A percentile compares a stretch with the other conserved stretches of the same genome.
phyloP scores from a whole-genome alignment of 1,140 invertebrate species.

The Drosophila leontia region DNA sequence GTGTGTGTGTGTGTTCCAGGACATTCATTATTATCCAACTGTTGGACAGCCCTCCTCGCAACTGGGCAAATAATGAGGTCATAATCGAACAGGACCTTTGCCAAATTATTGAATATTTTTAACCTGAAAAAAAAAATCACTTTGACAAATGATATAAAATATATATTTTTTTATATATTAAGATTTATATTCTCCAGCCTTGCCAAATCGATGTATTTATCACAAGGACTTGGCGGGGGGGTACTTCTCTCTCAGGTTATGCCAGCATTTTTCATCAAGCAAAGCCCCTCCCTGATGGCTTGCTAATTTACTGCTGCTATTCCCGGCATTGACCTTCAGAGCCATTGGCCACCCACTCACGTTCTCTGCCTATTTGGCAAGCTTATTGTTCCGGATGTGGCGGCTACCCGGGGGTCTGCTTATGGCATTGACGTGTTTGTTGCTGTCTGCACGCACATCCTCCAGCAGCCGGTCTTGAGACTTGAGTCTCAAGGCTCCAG shows the following conservation, averaged over 20 bases:
- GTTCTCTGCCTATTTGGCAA: slow-evolving; percentile 13
- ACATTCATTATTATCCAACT: slow-evolving; percentile 11
- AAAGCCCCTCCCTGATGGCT: slow-evolving; percentile 1
- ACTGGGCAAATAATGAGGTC: not conserved
- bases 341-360: not conserved
- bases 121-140: not conserved
- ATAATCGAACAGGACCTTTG: slow-evolving; percentile 11
- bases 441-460: slow-evolving; percentile 28
- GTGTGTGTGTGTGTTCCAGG: not conserved
- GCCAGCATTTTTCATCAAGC: slow-evolving; percentile 28
- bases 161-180: not conserved
- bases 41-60: not conserved
- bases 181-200: no score
- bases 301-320: slow-evolving; percentile 49
- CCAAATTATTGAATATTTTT: slow-evolving; percentile 41
- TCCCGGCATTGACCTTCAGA: slow-evolving; percentile 4
- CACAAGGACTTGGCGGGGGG: not conserved
- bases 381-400: slow-evolving; percentile 41
- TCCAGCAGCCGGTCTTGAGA: no score
- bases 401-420: slow-evolving; percentile 14
- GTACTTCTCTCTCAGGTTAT: slow-evolving; percentile 12
- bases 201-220: slow-evolving; percentile 63
- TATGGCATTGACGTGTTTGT: slow-evolving; percentile 32
- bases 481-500: not conserved
- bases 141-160: slow-evolving; percentile 10